Evolutionary conservation across 2,888 invertebrate species (phyloP), one percentile per base, ranked within the genome.

Genomic region (Anarsia innoxiella): DNA sequence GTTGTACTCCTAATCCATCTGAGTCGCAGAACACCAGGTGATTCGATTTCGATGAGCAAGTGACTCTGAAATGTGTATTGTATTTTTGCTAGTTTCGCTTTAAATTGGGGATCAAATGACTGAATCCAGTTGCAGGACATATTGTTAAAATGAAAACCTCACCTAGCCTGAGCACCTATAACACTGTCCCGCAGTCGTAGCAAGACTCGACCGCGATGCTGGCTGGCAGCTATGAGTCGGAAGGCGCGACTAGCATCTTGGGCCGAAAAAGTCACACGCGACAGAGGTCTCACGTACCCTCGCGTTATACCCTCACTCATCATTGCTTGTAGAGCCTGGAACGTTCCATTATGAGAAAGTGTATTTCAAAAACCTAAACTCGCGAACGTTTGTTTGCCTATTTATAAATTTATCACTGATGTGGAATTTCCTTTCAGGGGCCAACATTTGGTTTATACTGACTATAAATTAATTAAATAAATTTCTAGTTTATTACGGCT

Each of bases 271-370:
- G 56, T 51, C 2, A 69, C 57, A 3, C 68, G 59, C 0, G 69
- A 49, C 23, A 77, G 37, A 0, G 79, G 79, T 2, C 66, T 59
- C 14, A 79, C 76, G 41, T 60, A 66, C 0, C 79, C 79, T 0
- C 41, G 46, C 0, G 43, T 40, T 10, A 79, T 74, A 1, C 78
- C 76, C 5, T 69, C 66, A 11, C 55, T 55, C 13, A 76, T 31
- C 42, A 70, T 39, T 2, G 10, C 12, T 28, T 69, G 73, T 3
- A 78, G 36, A 5, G 38, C 44, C 66, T 70, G 50, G 5, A 38
- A 46, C n/a, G n/a, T n/a, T 9, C n/a, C n/a, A n/a, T n/a, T n/a
- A n/a, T n/a, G n/a, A 2, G 4, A 14, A 4, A 12, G n/a, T n/a
- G n/a, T 13, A 11, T n/a, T n/a, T n/a, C n/a, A n/a, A n/a, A n/a